Base-by-base conservation (phyloP, 2,888 invertebrate species). In the Eucriotettix oculatus region DNA sequence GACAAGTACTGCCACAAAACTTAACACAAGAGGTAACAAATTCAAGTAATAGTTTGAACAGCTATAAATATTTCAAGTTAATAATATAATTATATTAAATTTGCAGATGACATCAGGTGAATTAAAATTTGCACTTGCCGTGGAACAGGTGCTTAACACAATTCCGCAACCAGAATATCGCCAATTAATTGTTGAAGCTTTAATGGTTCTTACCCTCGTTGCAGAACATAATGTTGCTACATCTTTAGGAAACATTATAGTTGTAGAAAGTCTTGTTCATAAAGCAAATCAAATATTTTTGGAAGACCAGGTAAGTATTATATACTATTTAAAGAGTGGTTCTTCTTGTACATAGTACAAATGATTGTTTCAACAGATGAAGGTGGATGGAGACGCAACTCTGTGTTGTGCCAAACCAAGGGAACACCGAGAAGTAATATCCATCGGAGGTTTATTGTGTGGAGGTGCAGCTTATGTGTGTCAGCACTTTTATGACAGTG, bases 91-190 rank as follows among this genome's bases (percentile, higher is more conserved):
- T 48, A 48, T 48, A 5, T 48, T 48, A n/a, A 48, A 48, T 48
- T 66, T 67, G 9, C 67, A 82, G 83, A 99, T 99, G 99, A 99
- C 99, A 1, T 84, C 96, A 0, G 96, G 96, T 53, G 99, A 99
- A 76, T 75, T 98, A 67, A 99, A 99, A 76, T 99, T 99, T 75
- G 98, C 99, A 0, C 77, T 99, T 16, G 93, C 94, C 60, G 97
- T 99, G 0, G 99, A 99, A 75, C 90, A 94, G 1, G 96, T 96
- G 3, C 77, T 99, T 58, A 99, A 98, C 73, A 87, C 90, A 58
- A 96, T 99, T 68, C 95, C 97, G 0, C 96, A 98, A 73, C 98
- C 99, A 0, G 99, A 99, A 73, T 99, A 98, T 75, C 81, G 99
- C 29, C 97, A 98, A 72, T 75, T 98, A 64, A 87, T 98, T 59